phyloP scores from a whole-genome alignment of 2,888 invertebrate genomes.

The Linnaemya vulpina region DNA sequence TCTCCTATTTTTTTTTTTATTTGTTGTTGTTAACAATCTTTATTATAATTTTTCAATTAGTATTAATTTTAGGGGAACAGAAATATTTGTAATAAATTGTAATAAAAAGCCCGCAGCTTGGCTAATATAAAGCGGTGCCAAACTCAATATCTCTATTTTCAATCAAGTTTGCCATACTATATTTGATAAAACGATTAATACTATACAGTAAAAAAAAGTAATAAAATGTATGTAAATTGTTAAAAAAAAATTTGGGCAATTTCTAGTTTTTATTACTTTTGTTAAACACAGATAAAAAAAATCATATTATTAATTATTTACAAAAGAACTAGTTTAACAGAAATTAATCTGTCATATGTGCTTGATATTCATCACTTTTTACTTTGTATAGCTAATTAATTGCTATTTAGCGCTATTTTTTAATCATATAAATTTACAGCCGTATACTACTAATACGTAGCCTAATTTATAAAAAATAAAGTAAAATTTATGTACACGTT shows the following conservation, averaged over 20 bases:
- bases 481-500: too few species aligned
- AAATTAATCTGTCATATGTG: neutral
- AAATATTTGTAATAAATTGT: conserved; percentile 3
- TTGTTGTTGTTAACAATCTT: conserved; percentile 5
- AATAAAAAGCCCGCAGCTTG: neutral
- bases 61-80: neutral
- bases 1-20: neutral
- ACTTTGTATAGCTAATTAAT: neutral
- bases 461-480: too few species aligned
- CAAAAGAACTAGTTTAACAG: neutral
- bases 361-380: neutral
- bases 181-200: neutral
- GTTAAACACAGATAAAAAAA: neutral
- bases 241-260: too few species aligned
- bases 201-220: neutral
- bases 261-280: neutral
- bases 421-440: neutral
- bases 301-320: neutral
- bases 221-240: neutral
- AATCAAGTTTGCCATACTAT: neutral
- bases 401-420: neutral
- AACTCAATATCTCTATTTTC: neutral
- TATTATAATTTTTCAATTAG: neutral
- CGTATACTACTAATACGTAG: too few species aligned
- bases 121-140: neutral